These are phyloP conservation scores for Bombylius discolor DNA, from an alignment of 2,888 invertebrate genomes.

Conservation along the genomic window DNA sequence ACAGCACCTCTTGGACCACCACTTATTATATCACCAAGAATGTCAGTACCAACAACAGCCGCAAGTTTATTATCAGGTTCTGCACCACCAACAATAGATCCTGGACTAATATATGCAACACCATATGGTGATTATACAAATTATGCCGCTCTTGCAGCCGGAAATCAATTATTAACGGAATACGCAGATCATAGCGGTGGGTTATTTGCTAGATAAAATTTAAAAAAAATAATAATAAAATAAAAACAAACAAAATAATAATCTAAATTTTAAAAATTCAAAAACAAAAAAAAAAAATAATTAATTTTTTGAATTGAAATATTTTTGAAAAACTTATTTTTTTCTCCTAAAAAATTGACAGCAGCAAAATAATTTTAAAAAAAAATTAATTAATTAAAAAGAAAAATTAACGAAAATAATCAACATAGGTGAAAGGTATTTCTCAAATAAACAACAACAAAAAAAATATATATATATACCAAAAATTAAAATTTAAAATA, in stretches of 20 bases:
- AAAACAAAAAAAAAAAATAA: too few relatives aligned
- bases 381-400: background rate
- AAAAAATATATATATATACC: too few relatives aligned
- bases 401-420: too few relatives aligned
- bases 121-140: slow-evolving; percentile 82
- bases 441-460: too few relatives aligned
- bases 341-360: too few relatives aligned
- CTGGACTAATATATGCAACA: slow-evolving; percentile 63
- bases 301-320: too few relatives aligned
- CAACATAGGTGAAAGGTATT: too few relatives aligned
- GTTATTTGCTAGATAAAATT: slow-evolving; percentile 68
- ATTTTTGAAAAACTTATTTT: background rate
- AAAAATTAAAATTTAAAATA: too few relatives aligned
- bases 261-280: too few relatives aligned
- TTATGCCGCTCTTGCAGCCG: slow-evolving; percentile 69
- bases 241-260: background rate
- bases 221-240: background rate
- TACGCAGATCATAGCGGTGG: slow-evolving; percentile 94
- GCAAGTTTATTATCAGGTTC: slow-evolving; percentile 44
- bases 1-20: slow-evolving; percentile 77
- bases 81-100: slow-evolving; percentile 50
- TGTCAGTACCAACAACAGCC: slow-evolving; percentile 69
- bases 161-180: slow-evolving; percentile 69
- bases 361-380: too few relatives aligned
- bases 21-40: slow-evolving; percentile 79